Evolutionary conservation across 2,888 invertebrate species (phyloP), one percentile per base, ranked within the genome.

Genomic region (Cancer borealis): DNA sequence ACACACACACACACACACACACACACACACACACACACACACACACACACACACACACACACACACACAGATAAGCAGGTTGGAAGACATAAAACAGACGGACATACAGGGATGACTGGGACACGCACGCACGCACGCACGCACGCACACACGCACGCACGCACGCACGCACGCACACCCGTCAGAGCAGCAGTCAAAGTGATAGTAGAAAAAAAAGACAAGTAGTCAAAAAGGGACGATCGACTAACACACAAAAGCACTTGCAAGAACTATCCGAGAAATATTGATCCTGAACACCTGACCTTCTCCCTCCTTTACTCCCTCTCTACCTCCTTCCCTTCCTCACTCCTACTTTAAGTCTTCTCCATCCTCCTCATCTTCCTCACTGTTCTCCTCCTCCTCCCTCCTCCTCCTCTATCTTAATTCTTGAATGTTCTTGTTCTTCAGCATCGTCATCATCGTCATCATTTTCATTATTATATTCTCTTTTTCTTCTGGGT

Each of bases 1-100:
- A 26, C 46, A 30, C n/a, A 30, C 79, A 84, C 92, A 84, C 47
- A 92, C 79, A 92, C 84, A 84, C 47, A 84, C 84, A 79, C 79
- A 92, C 84, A 92, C 30, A 79, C 47, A 92, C 79, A 30, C n/a
- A 84, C 84, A 84, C 92, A 79, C 30, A 92, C 92, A 92, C 92
- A 91, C 39, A 91, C 30, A 66, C 26, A 91, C 91, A 91, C 30
- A 6, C 4, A 46, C 3, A n/a, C 47, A 4, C 26, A 89, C 21
- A 45, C 89, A 89, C 45, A 46, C 46, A 89, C 14, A 46, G 46
- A 84, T 66, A 66, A 14, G n/a, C 73, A 66, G 14, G n/a, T 2
- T 66, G n/a, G n/a, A 66, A 66, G 73, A 39, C 39, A 39, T 39
- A 54, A 17, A 17, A 17, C 49, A 45, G 14, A n/a, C 89, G 46